A percentile compares a stretch with the other conserved stretches of the same genome.
Conservation (phyloP, 1,140 invertebrate genomes). For the Hylaeus volcanicus region DNA sequence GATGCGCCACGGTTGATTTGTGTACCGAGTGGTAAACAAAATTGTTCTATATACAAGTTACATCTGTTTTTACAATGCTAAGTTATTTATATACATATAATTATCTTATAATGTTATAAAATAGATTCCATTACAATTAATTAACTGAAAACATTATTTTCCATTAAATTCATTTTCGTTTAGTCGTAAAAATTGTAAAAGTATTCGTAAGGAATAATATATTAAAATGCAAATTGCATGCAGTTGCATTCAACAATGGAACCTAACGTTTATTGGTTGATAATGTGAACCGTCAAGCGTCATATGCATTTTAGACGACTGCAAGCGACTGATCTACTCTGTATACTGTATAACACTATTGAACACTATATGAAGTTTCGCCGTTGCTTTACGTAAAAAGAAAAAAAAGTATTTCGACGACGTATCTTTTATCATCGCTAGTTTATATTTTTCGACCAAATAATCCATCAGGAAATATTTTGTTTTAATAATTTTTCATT, state of each 20-base stretch:
- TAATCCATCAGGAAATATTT: neutral
- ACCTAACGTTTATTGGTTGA: constrained; percentile 30
- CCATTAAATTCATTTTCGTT: neutral
- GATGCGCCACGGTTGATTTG: neutral
- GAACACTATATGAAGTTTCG: constrained; percentile 28
- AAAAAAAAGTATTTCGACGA: neutral
- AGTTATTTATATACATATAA: neutral
- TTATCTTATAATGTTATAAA: neutral
- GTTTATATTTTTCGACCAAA: neutral
- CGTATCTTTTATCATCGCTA: neutral
- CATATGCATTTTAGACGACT: constrained; percentile 21
- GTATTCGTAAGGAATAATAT: neutral
- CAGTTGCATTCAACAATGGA: constrained; percentile 12
- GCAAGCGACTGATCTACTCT: constrained; percentile 12
- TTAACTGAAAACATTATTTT: neutral
- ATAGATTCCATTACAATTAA: neutral
- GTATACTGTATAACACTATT: no score
- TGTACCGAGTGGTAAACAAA: neutral
- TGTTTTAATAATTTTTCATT: neutral
- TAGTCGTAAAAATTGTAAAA: neutral
- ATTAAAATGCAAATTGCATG: neutral
- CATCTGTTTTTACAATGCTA: neutral
- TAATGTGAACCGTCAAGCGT: constrained; percentile 21
- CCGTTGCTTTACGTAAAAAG: constrained; percentile 8
- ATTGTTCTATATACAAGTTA: constrained; percentile 12